Evolutionary conservation across 2,113 vertebrate genomes (phyloP).

Genomic region (Alosa alosa): DNA sequence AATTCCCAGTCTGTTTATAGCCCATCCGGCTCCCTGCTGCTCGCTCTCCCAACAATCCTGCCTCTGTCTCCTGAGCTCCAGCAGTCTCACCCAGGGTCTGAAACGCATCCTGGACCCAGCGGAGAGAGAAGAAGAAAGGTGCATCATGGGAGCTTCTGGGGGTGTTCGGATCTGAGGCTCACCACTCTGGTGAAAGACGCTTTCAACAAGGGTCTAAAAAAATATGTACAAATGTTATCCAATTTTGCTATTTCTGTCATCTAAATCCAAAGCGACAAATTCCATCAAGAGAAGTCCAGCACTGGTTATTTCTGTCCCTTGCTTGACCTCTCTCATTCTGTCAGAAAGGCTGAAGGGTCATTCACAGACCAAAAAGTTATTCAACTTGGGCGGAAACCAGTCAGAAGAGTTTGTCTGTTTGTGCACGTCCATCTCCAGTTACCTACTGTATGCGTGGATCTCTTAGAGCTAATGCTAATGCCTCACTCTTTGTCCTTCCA

Average conservation of each 20-base stretch:
- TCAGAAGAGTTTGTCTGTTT: too few relatives aligned
- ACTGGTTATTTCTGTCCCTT: too few relatives aligned
- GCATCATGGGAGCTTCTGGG: not conserved
- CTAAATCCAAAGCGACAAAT: not conserved
- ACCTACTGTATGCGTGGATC: too few relatives aligned
- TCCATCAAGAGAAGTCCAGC: too few relatives aligned
- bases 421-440: too few relatives aligned
- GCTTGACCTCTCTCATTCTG: not conserved
- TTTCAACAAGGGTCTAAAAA: not conserved
- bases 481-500: not conserved
- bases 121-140: not conserved
- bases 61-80: not conserved
- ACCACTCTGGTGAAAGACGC: not conserved
- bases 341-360: not conserved
- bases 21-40: not conserved
- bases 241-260: not conserved
- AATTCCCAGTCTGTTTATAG: conserved; percentile 10
- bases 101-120: not conserved
- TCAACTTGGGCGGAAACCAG: not conserved
- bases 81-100: not conserved
- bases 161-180: not conserved
- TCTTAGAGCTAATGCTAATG: not conserved
- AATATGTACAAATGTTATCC: not conserved
- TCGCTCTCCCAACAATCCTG: not conserved
- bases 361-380: not conserved